Evolutionary conservation across 1,140 invertebrate genomes (phyloP).

Genomic region (Delia radicum): DNA sequence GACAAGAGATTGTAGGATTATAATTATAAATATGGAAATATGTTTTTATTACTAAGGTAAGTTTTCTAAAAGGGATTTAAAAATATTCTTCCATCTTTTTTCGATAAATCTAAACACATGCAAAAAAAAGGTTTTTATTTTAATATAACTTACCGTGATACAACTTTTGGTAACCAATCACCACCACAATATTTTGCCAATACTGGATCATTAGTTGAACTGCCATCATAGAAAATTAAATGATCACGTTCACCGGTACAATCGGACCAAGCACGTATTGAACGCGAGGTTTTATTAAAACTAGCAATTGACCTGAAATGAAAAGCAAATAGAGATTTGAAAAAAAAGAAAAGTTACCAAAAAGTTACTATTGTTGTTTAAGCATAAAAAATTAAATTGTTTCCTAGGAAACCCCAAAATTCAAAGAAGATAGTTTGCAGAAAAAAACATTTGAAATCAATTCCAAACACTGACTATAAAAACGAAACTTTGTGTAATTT

Average conservation of each 20-base stretch:
- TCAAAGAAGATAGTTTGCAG: neutral
- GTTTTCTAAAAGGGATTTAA: too few relatives aligned
- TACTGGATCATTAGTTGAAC: conserved; percentile 74
- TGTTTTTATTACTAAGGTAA: too few relatives aligned
- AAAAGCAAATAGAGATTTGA: neutral
- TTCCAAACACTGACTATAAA: neutral
- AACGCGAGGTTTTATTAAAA: conserved; percentile 67
- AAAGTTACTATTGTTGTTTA: too few relatives aligned
- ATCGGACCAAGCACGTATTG: conserved; percentile 76
- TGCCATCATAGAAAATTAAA: conserved; percentile 83
- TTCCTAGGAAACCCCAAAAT: neutral
- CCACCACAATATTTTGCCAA: conserved; percentile 86
- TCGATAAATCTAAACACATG: neutral
- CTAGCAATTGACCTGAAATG: conserved; percentile 48
- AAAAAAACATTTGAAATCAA: neutral
- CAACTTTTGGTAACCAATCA: conserved; percentile 73
- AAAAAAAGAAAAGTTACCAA: neutral
- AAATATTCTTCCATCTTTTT: too few relatives aligned
- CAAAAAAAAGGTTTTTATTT: neutral
- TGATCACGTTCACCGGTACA: conserved; percentile 79
- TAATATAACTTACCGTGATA: conserved; percentile 59
- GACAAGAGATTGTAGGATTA: neutral
- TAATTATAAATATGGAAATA: neutral
- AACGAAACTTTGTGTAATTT: neutral
- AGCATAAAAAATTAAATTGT: neutral